These are phyloP conservation scores for Tribolium castaneum DNA, from an alignment of 1,140 invertebrate species.

Conservation along the genomic window DNA sequence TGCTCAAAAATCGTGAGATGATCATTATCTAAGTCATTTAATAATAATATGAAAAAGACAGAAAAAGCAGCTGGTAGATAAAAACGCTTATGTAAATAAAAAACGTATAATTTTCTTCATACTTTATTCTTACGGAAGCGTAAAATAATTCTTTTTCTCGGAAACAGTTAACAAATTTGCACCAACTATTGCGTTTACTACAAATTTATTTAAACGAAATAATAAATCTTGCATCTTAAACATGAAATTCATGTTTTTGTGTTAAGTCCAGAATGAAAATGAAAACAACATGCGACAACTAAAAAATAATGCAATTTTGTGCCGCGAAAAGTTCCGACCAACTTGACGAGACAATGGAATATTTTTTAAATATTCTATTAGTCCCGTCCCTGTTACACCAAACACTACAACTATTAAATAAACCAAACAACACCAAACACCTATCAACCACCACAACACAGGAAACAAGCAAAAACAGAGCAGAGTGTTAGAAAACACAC, in stretches of 20 bases:
- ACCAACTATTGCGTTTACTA: background rate
- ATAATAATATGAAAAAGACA: too few species aligned
- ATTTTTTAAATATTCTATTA: background rate
- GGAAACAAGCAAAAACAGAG: conserved; percentile 43
- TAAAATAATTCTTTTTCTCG: background rate
- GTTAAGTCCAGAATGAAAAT: too few species aligned
- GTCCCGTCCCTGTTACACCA: background rate
- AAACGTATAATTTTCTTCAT: too few species aligned
- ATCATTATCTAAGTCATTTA: too few species aligned
- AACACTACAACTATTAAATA: background rate
- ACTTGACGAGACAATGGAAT: too few species aligned
- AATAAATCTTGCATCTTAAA: background rate
- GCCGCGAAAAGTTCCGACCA: too few species aligned
- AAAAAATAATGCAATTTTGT: too few species aligned
- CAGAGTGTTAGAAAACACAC: conserved; percentile 74
- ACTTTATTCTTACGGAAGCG: too few species aligned
- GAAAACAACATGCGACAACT: too few species aligned
- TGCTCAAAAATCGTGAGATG: too few species aligned
- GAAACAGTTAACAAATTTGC: background rate
- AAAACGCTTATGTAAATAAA: background rate
- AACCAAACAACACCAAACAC: background rate
- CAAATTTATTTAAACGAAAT: background rate
- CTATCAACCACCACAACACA: background rate
- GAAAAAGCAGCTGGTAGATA: too few species aligned
- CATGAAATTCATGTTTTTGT: too few species aligned